Conservation (phyloP, 2,888 invertebrate genomes). For the Notodonta ziczac region DNA sequence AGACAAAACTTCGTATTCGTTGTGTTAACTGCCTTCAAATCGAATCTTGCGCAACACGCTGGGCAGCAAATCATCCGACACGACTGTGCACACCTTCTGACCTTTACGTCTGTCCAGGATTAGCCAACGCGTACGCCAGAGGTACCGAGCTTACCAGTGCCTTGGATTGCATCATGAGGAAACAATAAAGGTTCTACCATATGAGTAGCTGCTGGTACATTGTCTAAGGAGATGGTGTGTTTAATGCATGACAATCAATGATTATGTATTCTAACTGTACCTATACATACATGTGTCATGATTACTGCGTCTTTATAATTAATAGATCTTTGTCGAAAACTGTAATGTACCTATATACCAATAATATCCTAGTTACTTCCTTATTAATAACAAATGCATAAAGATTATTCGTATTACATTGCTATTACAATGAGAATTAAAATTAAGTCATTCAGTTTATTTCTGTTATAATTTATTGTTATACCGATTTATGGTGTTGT, state of each 20-base stretch:
- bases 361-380: too few species aligned
- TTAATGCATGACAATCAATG: background rate
- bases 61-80: constrained; percentile 24
- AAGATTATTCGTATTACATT: too few species aligned
- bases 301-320: background rate
- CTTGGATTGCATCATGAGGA: constrained; percentile 10
- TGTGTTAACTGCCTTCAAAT: background rate
- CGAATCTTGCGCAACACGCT: constrained; percentile 7
- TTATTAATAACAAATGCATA: too few species aligned
- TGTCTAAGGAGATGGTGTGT: background rate
- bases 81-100: constrained; percentile 29
- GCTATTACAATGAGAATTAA: too few species aligned
- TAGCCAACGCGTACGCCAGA: constrained; percentile 40
- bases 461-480: too few species aligned
- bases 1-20: background rate
- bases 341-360: too few species aligned
- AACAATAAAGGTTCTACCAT: constrained; percentile 19
- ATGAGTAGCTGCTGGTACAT: constrained; percentile 7
- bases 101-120: constrained; percentile 50
- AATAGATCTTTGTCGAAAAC: background rate
- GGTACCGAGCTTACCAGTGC: constrained; percentile 16
- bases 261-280: background rate
- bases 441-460: too few species aligned
- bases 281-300: background rate
- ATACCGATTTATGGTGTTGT: too few species aligned